Evolutionary conservation across 2,888 invertebrate species (phyloP).

Genomic region (Pyrrhia umbra): DNA sequence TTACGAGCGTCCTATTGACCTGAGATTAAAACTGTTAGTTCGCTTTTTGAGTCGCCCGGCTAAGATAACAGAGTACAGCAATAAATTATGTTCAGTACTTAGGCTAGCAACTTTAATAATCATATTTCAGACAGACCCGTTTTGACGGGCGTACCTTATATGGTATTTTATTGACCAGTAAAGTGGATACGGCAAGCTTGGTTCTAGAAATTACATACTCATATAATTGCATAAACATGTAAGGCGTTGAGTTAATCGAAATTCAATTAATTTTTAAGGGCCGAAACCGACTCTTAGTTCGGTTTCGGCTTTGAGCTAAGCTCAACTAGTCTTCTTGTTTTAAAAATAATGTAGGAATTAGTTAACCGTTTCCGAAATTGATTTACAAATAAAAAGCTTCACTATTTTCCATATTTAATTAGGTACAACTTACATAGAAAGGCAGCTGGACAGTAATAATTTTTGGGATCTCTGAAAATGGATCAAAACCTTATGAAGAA

Average conservation of each 20-base stretch:
- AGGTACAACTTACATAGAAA: too few relatives aligned
- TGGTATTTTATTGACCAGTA: conserved; percentile 42
- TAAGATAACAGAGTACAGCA: conserved; percentile 40
- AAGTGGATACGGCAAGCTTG: conserved; percentile 22
- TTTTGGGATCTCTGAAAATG: too few relatives aligned
- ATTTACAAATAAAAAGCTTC: too few relatives aligned
- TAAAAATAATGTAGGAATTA: too few relatives aligned
- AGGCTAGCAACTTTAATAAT: conserved; percentile 29
- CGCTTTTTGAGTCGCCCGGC: conserved; percentile 43
- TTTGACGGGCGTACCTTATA: conserved; percentile 33
- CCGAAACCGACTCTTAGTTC: conserved; percentile 15
- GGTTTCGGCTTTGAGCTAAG: not conserved
- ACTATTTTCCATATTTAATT: too few relatives aligned
- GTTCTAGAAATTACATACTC: conserved; percentile 36
- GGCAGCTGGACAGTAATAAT: too few relatives aligned
- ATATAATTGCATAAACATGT: conserved; percentile 33
- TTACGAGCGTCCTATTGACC: conserved; percentile 71
- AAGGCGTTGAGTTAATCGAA: conserved; percentile 3
- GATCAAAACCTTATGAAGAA: too few relatives aligned
- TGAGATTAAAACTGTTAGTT: conserved; percentile 58
- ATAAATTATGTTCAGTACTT: conserved; percentile 44
- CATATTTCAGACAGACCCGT: conserved; percentile 44
- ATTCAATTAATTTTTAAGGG: conserved; percentile 11
- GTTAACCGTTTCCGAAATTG: too few relatives aligned
- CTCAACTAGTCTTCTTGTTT: too few relatives aligned